Base-by-base conservation (phyloP, 1,140 invertebrate species). In the Batillaria attramentaria region DNA sequence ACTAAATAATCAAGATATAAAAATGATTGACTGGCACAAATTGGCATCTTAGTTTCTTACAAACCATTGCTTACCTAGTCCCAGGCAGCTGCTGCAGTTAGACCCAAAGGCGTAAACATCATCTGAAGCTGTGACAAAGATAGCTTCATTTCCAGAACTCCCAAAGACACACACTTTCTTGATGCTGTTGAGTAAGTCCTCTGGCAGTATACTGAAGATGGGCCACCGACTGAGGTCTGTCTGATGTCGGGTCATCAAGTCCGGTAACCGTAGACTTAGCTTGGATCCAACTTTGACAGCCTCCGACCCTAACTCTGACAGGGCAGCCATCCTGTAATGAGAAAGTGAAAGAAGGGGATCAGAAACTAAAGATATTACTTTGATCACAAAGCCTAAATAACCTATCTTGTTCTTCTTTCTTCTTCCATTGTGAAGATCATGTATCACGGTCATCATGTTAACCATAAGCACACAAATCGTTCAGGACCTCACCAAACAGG, bases 131-230 rank as follows among this genome's bases (percentile, higher is more conserved):
- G 93, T 94, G 24, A 94, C 92, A 70, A 94, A 91, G 54, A 94
- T 87, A 37, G 94, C 93, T 90, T 94, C 94, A 89, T 94, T 94
- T 24, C 93, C 94, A 50, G 93, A 90, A 80, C 92, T 92, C 91
- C 94, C 94, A 90, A 93, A 94, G 18, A 94, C 93, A 84, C 93
- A 92, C 39, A 92, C 92, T 80, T 93, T 91, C 81, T 92, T 91
- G 42, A 94, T 92, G 78, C 91, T 91, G 2, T 87, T 81, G 1
- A 93, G 82, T 81, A 94, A 93, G 43, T 93, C 92, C 10, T 89
- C 87, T 39, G 93, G 92, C 35, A 94, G 85, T 3, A 94, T 87
- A 82, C 92, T 93, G 81, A 94, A 94, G 35, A 94, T 93, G 4
- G 93, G 92, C 94, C 94, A 94, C 76, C 93, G 93, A 75, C 92